Evolutionary conservation across 2,797 vertebrate species (phyloP).

Genomic region (Triplophysa yarkandensis): DNA sequence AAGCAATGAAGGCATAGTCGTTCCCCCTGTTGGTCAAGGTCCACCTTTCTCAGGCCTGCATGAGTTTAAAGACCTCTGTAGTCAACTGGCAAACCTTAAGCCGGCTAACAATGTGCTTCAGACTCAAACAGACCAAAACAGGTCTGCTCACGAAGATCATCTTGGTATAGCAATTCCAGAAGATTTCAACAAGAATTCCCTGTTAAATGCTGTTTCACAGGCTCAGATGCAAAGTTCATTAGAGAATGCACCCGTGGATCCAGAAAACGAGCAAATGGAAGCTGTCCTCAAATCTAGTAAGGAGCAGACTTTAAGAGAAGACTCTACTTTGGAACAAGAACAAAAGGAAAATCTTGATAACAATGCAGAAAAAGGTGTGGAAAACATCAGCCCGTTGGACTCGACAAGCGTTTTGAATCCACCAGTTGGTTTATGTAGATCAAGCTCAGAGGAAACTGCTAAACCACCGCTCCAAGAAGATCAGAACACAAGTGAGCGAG

Average conservation of each 20-base stretch:
- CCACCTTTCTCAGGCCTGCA: conserved; percentile 65
- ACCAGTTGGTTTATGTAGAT: conserved; percentile 60
- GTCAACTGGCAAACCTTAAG: conserved; percentile 56
- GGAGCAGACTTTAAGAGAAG: conserved; percentile 57
- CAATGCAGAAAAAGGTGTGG: conserved; percentile 49
- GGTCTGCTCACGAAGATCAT: conserved; percentile 54
- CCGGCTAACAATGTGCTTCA: conserved; percentile 60
- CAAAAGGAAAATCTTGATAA: conserved; percentile 64
- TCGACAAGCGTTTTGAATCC: conserved; percentile 57
- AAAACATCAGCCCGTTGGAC: conserved; percentile 53
- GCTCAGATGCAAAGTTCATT: conserved; percentile 52
- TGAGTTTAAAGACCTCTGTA: conserved; percentile 69
- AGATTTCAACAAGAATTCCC: conserved; percentile 55
- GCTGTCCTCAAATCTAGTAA: conserved; percentile 14
- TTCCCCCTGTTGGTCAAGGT: conserved; percentile 62
- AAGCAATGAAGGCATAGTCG: conserved; percentile 67
- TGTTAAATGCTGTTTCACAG: conserved; percentile 47
- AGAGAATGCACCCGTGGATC: conserved; percentile 46
- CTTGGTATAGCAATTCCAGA: conserved; percentile 58
- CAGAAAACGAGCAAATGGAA: conserved; percentile 59
- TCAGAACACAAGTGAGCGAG: conserved; percentile 51
- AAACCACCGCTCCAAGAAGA: conserved; percentile 58
- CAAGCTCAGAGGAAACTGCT: conserved; percentile 61
- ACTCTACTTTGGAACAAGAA: conserved; percentile 53
- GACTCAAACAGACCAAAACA: conserved; percentile 69